These are phyloP conservation scores for Ips nitidus DNA, from an alignment of 1,140 invertebrate genomes.

Conservation along the genomic window DNA sequence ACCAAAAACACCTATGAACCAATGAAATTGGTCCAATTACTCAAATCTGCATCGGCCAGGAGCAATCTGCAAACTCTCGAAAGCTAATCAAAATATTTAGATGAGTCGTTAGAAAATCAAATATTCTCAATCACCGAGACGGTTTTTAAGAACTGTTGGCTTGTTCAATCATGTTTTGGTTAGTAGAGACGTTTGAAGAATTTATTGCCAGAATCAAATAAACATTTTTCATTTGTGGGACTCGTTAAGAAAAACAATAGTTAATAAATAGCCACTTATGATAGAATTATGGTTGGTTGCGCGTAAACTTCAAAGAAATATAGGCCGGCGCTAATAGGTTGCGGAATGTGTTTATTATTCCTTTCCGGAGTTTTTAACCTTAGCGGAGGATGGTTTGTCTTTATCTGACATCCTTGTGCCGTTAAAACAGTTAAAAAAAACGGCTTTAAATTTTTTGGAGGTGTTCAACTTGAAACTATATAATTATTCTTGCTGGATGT, in stretches of 20 bases:
- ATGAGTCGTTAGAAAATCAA: constrained; percentile 22
- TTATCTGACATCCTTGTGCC: no score
- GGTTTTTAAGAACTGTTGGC: constrained; percentile 29
- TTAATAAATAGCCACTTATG: constrained; percentile 35
- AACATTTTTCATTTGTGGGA: constrained; percentile 31
- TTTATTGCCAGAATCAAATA: constrained; percentile 33
- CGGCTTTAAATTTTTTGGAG: no score
- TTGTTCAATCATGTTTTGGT: constrained; percentile 35
- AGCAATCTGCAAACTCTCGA: constrained; percentile 21
- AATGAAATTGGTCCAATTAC: not conserved
- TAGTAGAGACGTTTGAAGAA: constrained; percentile 30
- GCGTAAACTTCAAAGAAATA: constrained; percentile 18
- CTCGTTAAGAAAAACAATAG: constrained; percentile 30
- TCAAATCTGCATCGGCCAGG: constrained; percentile 7
- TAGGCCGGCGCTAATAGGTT: not conserved
- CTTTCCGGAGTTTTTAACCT: not conserved
- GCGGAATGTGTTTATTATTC: constrained; percentile 12
- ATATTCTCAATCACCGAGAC: constrained; percentile 28
- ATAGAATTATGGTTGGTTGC: constrained; percentile 27
- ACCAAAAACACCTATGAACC: no score
- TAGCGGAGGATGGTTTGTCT: no score
- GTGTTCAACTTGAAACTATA: no score
- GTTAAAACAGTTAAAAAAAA: no score
- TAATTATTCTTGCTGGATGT: no score
- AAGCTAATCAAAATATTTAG: constrained; percentile 32